These are phyloP conservation scores for Balanococcus diminutus DNA, from an alignment of 2,888 invertebrate genomes.

Conservation along the genomic window DNA sequence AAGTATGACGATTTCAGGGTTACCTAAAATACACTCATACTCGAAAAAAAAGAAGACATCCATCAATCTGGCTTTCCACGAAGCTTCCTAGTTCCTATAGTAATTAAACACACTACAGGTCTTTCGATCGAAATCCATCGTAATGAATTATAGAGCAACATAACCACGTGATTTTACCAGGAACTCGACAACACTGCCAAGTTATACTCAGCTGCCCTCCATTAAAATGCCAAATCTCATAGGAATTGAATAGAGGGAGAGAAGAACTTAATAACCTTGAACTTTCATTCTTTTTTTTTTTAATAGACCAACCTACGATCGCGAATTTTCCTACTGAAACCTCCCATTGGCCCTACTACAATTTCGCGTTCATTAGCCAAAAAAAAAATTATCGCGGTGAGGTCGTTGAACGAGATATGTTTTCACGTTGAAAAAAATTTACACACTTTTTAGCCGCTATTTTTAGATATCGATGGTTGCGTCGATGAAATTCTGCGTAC, in stretches of 20 bases:
- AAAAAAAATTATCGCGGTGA: not conserved
- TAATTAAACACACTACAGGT: not conserved
- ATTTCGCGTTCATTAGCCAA: not conserved
- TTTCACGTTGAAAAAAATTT: not conserved
- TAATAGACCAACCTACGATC: not conserved
- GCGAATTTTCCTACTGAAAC: not conserved
- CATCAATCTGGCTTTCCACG: not conserved
- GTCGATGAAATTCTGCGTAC: not conserved
- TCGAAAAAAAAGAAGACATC: not conserved
- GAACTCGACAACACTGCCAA: not conserved
- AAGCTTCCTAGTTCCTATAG: not conserved
- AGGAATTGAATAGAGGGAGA: not conserved
- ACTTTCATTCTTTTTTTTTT: not conserved
- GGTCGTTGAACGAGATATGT: not conserved
- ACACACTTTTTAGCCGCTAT: not conserved
- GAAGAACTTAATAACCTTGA: not conserved
- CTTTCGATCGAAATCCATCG: not conserved
- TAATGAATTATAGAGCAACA: not conserved
- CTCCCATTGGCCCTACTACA: not conserved
- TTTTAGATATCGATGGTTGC: not conserved
- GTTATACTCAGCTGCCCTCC: not conserved
- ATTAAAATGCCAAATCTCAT: not conserved
- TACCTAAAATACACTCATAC: not conserved
- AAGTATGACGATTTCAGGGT: constrained; percentile 9
- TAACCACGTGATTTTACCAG: not conserved